Base-by-base conservation (phyloP, 1,140 invertebrate species). In the Venturia canescens region DNA sequence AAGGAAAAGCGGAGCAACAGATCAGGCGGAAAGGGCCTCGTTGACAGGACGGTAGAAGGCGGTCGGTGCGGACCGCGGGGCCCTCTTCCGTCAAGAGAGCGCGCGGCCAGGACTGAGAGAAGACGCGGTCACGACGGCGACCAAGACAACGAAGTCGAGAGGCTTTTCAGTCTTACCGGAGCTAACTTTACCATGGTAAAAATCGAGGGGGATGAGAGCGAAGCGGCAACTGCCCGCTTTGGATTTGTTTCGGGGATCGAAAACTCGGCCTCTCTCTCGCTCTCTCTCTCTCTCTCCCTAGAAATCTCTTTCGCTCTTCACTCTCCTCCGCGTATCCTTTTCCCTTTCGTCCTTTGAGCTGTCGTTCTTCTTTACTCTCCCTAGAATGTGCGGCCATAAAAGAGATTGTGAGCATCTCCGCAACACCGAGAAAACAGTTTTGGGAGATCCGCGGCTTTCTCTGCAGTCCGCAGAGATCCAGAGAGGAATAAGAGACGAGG, bases 181-280 rank as follows among this genome's bases (percentile, higher is more conserved):
- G 66, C n/a, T 18, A 18, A 69, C 27, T 31, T 31, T 16, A 15
- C 66, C 4, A 21, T 57, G 71, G 27, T n/a, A 29, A 29, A 76
- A 26, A 34, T 63, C 57, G 21, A 21, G 57, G 75, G 23, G 57
- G 38, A 60, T 34, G 78, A 70, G 69, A 60, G 67, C 27, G 6
- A 63, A 63, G 75, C n/a, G 66, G 66, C 5, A 23, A 6, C 27
- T 31, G 34, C 76, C 83, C 87, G 86, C 87, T 90, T 91, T 91
- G 90, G 89, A 91, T 91, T 91, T 89, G 87, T 89, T 91, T 89
- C 86, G 85, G 82, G 84, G 83, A 86, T 88, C 86, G 79, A 38
- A 60, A 53, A 38, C 31, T n/a, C 34, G 57, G 13, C 23, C 34
- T 63, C 69, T 79, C 50, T 34, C 48, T 48, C 57, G 57, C 50